Conservation (phyloP, 1,140 invertebrate species). For the Drosophila melanica region DNA sequence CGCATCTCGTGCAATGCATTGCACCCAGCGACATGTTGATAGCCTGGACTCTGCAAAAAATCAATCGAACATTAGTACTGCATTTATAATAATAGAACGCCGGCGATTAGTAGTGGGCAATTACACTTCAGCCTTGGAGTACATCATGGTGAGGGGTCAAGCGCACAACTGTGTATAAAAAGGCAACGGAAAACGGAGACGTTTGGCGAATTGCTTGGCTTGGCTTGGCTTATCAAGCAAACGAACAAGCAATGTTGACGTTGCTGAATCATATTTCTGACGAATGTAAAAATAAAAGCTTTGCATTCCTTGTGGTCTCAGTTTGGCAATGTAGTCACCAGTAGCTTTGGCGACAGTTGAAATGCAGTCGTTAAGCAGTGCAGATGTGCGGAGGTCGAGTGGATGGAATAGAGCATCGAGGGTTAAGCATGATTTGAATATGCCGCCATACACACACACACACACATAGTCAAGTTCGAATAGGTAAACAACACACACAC, state of each 20-base stretch:
- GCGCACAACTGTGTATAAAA: constrained; percentile 34
- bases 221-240: constrained; percentile 45
- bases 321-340: constrained; percentile 10
- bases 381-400: constrained; percentile 24
- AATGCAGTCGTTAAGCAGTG: constrained; percentile 30
- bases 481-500: constrained; percentile 53
- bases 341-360: constrained; percentile 47
- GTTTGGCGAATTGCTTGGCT: constrained; percentile 17
- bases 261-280: constrained; percentile 70
- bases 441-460: constrained; percentile 36
- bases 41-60: constrained; percentile 75
- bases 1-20: constrained; percentile 97
- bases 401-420: not conserved
- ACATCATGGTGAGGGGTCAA: constrained; percentile 62
- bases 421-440: constrained; percentile 8
- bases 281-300: constrained; percentile 62
- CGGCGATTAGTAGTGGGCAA: constrained; percentile 4
- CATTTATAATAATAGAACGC: not conserved
- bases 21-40: constrained; percentile 91
- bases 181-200: constrained; percentile 49
- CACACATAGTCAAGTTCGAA: constrained; percentile 5
- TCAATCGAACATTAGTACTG: constrained; percentile 2
- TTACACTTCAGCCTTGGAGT: constrained; percentile 76
- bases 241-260: constrained; percentile 39
- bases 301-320: constrained; percentile 48